Percentiles rank a stretch among this genome's conserved stretches.
These are phyloP conservation scores for Acrobasis consociella DNA, from an alignment of 2,888 invertebrate genomes.

Conservation along the genomic window DNA sequence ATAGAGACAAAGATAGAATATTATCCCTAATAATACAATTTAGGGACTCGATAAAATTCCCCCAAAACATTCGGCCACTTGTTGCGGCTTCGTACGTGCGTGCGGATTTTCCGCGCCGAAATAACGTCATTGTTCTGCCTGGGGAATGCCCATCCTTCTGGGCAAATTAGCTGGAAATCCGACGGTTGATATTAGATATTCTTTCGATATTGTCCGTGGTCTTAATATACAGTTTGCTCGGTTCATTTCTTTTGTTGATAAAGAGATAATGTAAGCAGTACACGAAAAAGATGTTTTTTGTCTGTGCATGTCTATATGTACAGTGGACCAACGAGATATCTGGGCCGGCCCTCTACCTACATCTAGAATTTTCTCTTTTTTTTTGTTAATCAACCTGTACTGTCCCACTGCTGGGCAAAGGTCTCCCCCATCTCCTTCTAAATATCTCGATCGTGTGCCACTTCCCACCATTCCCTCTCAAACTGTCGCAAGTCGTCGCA, in stretches of 20 bases:
- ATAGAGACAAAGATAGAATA: conserved; percentile 1
- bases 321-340: no score
- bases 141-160: conserved; percentile 43
- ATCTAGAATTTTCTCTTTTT: no score
- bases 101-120: conserved; percentile 55
- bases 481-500: no score
- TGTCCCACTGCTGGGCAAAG: no score
- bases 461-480: no score
- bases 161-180: conserved; percentile 59
- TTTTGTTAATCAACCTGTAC: no score
- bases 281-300: no score
- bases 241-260: conserved; percentile 10
- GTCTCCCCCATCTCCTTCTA: no score
- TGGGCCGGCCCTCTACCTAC: no score
- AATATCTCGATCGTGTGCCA: no score
- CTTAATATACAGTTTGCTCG: conserved; percentile 12
- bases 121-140: conserved; percentile 55
- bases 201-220: conserved; percentile 28
- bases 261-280: no score
- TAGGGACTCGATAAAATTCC: conserved; percentile 22
- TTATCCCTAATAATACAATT: conserved; percentile 4
- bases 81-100: conserved; percentile 56
- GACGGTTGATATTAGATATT: conserved; percentile 45
- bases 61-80: conserved; percentile 45
- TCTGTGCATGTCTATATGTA: no score